Evolutionary conservation across 2,888 invertebrate species (phyloP).

Genomic region (Drosophila borealis): DNA sequence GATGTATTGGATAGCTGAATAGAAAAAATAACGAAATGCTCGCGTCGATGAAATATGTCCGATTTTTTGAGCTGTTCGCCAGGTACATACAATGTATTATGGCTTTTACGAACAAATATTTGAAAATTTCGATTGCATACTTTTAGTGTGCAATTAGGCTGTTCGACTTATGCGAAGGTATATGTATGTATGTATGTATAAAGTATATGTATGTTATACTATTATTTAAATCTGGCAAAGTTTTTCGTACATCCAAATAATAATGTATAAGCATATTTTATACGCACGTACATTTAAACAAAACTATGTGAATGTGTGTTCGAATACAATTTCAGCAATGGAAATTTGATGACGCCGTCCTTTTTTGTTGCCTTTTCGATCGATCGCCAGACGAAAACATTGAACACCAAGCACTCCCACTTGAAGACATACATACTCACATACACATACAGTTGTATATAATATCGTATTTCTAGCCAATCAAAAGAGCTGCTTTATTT

Average conservation of each 20-base stretch:
- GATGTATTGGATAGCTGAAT: no score
- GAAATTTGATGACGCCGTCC: slow-evolving; percentile 4
- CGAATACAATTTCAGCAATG: background rate
- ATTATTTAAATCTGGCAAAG: no score
- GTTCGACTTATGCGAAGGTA: no score
- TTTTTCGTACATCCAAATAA: no score
- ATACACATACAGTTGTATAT: slow-evolving; percentile 1
- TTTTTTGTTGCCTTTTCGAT: background rate
- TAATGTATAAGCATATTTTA: no score
- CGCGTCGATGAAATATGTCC: no score
- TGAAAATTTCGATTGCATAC: background rate
- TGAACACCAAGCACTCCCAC: background rate
- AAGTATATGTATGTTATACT: slow-evolving; percentile 4
- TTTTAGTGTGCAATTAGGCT: background rate
- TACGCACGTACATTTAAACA: no score
- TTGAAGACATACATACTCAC: background rate
- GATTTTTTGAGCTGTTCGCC: no score
- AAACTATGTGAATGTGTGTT: no score
- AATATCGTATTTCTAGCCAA: slow-evolving; percentile 21
- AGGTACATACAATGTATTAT: background rate
- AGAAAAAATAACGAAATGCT: no score
- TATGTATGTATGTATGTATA: background rate
- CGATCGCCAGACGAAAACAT: background rate
- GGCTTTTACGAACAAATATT: background rate
- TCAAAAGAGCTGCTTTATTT: slow-evolving; percentile 8